Conservation (phyloP, 2,888 invertebrate species). For the Netelia inedita region DNA sequence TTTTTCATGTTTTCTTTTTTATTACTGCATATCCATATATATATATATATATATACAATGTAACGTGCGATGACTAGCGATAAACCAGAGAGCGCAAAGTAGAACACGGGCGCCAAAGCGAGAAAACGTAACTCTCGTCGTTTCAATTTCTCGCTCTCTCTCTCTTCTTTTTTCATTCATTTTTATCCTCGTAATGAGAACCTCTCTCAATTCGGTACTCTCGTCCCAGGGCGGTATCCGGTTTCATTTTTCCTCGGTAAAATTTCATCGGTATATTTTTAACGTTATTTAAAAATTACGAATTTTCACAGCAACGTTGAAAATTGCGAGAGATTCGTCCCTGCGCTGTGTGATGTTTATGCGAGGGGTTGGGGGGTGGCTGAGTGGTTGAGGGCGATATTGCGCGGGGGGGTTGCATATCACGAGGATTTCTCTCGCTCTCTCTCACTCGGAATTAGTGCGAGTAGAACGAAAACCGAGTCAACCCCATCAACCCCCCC, state of each 20-base stretch:
- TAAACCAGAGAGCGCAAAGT: slow-evolving; percentile 43
- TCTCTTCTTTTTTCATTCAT: slow-evolving; percentile 30
- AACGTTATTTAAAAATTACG: slow-evolving; percentile 31
- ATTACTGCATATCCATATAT: not conserved
- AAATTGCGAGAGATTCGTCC: slow-evolving; percentile 59
- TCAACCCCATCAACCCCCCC: slow-evolving; percentile 68
- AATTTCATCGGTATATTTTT: slow-evolving; percentile 7
- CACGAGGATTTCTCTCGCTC: slow-evolving; percentile 61
- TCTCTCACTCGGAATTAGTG: slow-evolving; percentile 72
- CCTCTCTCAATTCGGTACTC: slow-evolving; percentile 30
- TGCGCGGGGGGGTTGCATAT: slow-evolving; percentile 13
- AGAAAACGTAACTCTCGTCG: slow-evolving; percentile 50
- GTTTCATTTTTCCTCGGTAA: slow-evolving; percentile 11
- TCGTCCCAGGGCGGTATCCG: slow-evolving; percentile 34
- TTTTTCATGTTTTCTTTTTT: not conserved
- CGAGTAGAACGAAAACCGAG: slow-evolving; percentile 75
- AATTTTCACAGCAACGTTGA: slow-evolving; percentile 22
- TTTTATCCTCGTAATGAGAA: slow-evolving; percentile 61
- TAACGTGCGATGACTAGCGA: slow-evolving; percentile 2
- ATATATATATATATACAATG: slow-evolving; percentile 5
- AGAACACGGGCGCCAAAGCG: slow-evolving; percentile 49
- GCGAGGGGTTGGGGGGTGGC: slow-evolving; percentile 26
- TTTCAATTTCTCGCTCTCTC: slow-evolving; percentile 33
- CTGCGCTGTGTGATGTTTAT: slow-evolving; percentile 61
- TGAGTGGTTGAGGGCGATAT: slow-evolving; percentile 11